phyloP scores from a whole-genome alignment of 2,797 vertebrate species.

The Paratrypauchen microcephalus region DNA sequence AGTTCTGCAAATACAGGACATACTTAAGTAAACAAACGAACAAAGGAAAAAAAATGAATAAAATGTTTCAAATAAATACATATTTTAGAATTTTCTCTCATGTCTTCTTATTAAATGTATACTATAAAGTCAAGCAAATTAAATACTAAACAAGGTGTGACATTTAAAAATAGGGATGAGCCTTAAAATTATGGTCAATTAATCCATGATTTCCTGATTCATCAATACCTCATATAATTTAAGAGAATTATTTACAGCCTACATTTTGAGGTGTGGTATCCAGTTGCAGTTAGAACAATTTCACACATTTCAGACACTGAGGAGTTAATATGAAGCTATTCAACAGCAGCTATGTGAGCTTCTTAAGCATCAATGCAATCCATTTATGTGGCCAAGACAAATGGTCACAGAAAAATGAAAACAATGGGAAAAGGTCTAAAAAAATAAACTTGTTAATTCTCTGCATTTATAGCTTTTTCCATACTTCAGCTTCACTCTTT shows the following conservation, averaged over 20 bases:
- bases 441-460: slow-evolving; percentile 86
- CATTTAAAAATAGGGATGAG: slow-evolving; percentile 56
- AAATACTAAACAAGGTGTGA: slow-evolving; percentile 45
- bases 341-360: slow-evolving; percentile 65
- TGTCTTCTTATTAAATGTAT: slow-evolving; percentile 53
- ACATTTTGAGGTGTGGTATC: slow-evolving; percentile 62
- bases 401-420: slow-evolving; percentile 49
- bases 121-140: slow-evolving; percentile 40
- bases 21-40: slow-evolving; percentile 25
- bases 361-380: slow-evolving; percentile 62
- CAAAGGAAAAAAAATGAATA: slow-evolving; percentile 46
- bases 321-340: slow-evolving; percentile 58
- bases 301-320: slow-evolving; percentile 52
- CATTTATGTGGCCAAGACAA: slow-evolving; percentile 52
- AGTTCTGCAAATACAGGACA: slow-evolving; percentile 37
- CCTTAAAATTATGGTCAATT: slow-evolving; percentile 60
- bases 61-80: slow-evolving; percentile 19
- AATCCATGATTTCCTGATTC: slow-evolving; percentile 38
- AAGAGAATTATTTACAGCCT: slow-evolving; percentile 76
- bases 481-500: slow-evolving; percentile 75
- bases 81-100: slow-evolving; percentile 2
- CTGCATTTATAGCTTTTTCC: slow-evolving; percentile 72
- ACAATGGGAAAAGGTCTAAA: slow-evolving; percentile 74
- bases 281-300: slow-evolving; percentile 52
- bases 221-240: slow-evolving; percentile 61